A percentile compares a stretch with the other conserved stretches of the same genome.
These are phyloP conservation scores for Myiothlypis chrysogaster DNA, from an alignment of 2,797 vertebrate species.

Conservation along the genomic window DNA sequence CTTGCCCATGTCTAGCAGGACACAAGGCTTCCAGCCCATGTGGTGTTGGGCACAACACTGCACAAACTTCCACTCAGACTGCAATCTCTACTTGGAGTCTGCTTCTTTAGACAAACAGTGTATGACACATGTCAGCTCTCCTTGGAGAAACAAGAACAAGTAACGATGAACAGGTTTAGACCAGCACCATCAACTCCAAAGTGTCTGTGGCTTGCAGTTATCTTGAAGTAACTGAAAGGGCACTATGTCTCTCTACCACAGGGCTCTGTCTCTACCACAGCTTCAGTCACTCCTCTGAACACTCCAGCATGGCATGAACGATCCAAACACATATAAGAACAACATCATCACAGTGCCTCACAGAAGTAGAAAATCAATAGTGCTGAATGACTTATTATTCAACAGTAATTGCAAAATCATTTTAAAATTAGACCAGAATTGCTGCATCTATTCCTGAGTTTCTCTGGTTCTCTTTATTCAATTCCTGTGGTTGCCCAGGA, in stretches of 20 bases:
- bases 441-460: neutral
- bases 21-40: accelerated
- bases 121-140: neutral
- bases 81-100: neutral
- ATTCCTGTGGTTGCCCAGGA: constrained; percentile 1
- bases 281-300: neutral
- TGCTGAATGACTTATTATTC: neutral
- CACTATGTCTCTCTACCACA: neutral
- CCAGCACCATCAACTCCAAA: neutral
- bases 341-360: neutral
- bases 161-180: neutral
- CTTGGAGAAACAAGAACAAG: neutral
- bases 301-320: neutral
- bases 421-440: constrained; percentile 26
- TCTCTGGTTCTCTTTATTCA: neutral
- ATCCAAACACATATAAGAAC: constrained; percentile 9
- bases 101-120: neutral
- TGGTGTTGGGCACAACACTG: neutral
- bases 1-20: neutral
- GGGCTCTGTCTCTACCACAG: neutral
- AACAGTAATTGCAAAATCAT: constrained; percentile 24
- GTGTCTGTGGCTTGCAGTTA: neutral
- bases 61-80: neutral
- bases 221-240: neutral
- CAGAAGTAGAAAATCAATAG: neutral